These are phyloP conservation scores for Pharmacophagus antenor DNA, from an alignment of 2,888 invertebrate genomes.

Conservation along the genomic window DNA sequence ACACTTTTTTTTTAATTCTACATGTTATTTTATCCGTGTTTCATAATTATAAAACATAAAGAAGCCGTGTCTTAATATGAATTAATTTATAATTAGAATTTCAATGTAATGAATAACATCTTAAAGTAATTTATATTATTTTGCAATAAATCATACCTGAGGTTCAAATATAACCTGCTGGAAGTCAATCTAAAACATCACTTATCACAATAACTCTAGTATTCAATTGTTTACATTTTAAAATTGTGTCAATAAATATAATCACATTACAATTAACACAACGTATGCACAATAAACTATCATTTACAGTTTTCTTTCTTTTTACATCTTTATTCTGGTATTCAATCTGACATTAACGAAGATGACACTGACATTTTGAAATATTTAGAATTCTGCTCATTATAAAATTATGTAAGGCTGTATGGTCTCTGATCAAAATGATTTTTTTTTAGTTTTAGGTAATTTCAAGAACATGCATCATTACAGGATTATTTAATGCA, in stretches of 20 bases:
- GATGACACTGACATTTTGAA: not conserved
- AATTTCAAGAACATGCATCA: too few relatives aligned
- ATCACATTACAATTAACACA: not conserved
- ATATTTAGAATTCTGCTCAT: not conserved
- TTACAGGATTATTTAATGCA: too few relatives aligned
- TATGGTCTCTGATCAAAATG: too few relatives aligned
- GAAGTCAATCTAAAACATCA: conserved; percentile 19
- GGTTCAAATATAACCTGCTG: conserved; percentile 8
- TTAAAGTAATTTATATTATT: not conserved
- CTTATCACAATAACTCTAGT: conserved; percentile 12
- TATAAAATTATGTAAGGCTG: not conserved
- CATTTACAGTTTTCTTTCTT: not conserved
- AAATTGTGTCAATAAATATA: not conserved
- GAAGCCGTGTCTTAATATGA: too few relatives aligned
- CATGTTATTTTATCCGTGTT: too few relatives aligned
- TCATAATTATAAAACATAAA: too few relatives aligned
- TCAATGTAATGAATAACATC: not conserved
- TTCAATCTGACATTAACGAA: conserved; percentile 12
- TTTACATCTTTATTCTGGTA: not conserved
- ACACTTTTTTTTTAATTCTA: too few relatives aligned
- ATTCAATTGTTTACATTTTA: not conserved
- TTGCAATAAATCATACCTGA: conserved; percentile 19
- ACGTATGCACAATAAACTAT: not conserved
- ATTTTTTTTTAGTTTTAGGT: too few relatives aligned
- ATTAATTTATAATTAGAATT: not conserved